A percentile compares a stretch with the other conserved stretches of the same genome.
Evolutionary conservation across 2,113 vertebrate species (phyloP).

Genomic region (Archocentrus centrarchus): DNA sequence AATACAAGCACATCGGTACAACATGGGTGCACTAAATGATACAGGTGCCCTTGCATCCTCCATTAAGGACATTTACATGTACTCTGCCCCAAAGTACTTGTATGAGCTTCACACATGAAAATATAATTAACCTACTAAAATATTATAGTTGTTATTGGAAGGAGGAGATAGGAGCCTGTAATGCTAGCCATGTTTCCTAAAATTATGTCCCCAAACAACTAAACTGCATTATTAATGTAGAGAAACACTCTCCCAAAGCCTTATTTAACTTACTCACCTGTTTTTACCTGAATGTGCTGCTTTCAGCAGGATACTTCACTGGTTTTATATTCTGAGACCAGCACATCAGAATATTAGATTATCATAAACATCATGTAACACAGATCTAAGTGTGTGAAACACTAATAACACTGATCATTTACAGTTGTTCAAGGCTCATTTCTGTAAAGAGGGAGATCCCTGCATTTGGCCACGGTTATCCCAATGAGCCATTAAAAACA

Average conservation of each 20-base stretch:
- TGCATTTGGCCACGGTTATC: not conserved
- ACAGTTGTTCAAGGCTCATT: conserved; percentile 33
- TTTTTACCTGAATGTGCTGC: not conserved
- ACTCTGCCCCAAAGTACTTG: not conserved
- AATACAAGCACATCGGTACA: not conserved
- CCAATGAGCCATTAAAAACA: not conserved
- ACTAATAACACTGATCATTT: conserved; percentile 14
- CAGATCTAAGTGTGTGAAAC: not conserved
- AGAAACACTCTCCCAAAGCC: not conserved
- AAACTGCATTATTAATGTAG: not conserved
- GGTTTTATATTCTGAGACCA: conserved; percentile 6
- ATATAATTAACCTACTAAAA: conserved; percentile 8
- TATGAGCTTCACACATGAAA: not conserved
- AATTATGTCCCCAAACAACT: not conserved
- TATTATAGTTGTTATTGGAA: not conserved
- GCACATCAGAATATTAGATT: not conserved
- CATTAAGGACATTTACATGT: not conserved
- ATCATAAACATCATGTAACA: not conserved
- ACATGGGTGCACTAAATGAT: not conserved
- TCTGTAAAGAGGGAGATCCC: not conserved
- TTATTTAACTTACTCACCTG: not conserved
- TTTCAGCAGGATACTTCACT: not conserved
- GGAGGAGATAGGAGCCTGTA: not conserved
- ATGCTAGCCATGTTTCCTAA: not conserved
- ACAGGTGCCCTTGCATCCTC: not conserved